phyloP scores from a whole-genome alignment of 37 sponge, comb jelly and placozoan species.

The Geodia barretti region DNA sequence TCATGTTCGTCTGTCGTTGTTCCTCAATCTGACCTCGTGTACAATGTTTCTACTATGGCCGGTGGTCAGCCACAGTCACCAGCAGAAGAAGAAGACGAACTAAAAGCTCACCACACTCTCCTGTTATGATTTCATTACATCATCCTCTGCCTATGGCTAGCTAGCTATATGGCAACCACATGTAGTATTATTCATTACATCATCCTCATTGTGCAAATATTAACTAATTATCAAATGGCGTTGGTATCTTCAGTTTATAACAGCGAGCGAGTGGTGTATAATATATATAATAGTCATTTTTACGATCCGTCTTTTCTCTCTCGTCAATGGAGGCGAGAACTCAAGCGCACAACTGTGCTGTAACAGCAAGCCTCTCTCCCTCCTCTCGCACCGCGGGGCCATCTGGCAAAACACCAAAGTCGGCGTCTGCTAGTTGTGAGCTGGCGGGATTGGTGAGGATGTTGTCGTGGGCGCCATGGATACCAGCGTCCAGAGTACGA shows the following conservation, averaged over 20 bases:
- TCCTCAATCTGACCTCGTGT: slow-evolving; percentile 17
- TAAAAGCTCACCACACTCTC: no score
- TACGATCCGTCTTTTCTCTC: no score
- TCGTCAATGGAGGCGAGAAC: not conserved
- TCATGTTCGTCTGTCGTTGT: slow-evolving; percentile 8
- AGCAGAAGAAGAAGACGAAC: no score
- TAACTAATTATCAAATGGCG: no score
- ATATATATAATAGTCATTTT: not conserved
- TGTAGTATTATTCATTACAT: no score
- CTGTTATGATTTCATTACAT: no score
- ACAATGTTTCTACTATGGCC: slow-evolving; percentile 46
- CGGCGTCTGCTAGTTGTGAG: slow-evolving; percentile 23
- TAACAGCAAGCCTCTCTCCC: not conserved
- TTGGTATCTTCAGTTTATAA: no score
- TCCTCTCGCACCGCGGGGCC: not conserved
- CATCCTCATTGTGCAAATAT: no score
- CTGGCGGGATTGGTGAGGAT: slow-evolving; percentile 72
- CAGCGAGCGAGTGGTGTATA: not conserved
- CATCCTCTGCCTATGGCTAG: no score
- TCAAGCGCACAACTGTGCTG: not conserved
- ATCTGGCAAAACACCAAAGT: no score
- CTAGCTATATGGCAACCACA: no score
- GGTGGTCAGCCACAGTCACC: no score
- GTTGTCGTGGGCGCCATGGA: slow-evolving; percentile 89
- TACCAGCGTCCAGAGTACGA: slow-evolving; percentile 79